Evolutionary conservation across 2,797 vertebrate species (phyloP), one percentile per base, ranked within the genome.

Genomic region (Pantherophis vulpinus): DNA sequence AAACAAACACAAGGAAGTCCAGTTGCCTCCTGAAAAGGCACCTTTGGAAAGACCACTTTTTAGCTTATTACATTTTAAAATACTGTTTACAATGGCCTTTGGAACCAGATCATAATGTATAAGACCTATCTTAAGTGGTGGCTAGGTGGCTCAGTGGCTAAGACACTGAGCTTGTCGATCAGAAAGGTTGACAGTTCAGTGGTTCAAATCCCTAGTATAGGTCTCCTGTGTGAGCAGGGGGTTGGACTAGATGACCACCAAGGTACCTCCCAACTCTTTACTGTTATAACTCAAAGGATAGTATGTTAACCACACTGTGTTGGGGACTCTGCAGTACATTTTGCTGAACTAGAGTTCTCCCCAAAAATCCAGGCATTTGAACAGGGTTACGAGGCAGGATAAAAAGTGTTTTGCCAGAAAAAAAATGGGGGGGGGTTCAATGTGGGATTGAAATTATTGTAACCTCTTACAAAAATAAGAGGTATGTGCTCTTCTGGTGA

Each of bases 401-500:
- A 66, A 29, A 66, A 66, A n/a, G 29, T 29, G 63, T 94, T 96
- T 95, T 95, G 96, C 96, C 97, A 97, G 95, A 93, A 91, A 37
- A 37, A 37, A 42, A 42, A n/a, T n/a, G n/a, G 37, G 37, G 37
- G 37, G 37, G 37, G 97, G 95, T 96, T 96, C 94, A 93, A 97
- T 91, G 94, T 95, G 92, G 96, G 95, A 97, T 93, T 96, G 92
- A 97, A 98, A 97, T 94, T 55, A 96, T 96, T 96, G 96, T 96
- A 96, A 96, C 94, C 93, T 97, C 96, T 89, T 95, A 95, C 86
- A 93, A 93, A 97, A 97, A 97, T 96, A 90, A 42, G 79, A 95
- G 93, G 96, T 98, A 98, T 97, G 96, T 18, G 92, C 95, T n/a
- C n/a, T 98, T 97, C 97, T 97, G 96, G 96, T 95, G 90, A 93